Evolutionary conservation across 2,113 vertebrate genomes (phyloP), one percentile per base, ranked within the genome.

Genomic region (Heteronetta atricapilla): DNA sequence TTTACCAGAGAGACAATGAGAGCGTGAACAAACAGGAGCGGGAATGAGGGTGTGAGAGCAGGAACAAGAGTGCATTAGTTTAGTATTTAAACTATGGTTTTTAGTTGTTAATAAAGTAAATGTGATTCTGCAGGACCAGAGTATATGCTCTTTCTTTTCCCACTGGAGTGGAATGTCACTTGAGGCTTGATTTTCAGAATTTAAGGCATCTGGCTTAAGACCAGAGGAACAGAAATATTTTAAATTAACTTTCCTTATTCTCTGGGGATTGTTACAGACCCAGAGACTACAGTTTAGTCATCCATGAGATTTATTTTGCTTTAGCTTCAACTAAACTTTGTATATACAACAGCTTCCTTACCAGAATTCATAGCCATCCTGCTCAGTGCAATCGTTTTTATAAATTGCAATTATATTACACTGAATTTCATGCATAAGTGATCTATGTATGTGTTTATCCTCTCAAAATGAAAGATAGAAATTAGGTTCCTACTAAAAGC

Each of bases 171-270:
- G 92, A 95, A 97, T 96, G 96, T 93, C 95, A 96, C 66, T 96
- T 62, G 70, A 95, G 91, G 82, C 82, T 94, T 96, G 81, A 93
- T 88, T 96, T 95, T 82, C 89, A 97, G 94, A 98, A 97, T 97
- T 96, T 95, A 97, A 96, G 82, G 85, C 95, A 97, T 96, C 91
- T 98, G 97, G 97, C 94, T 88, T 76, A 88, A 60, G 81, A 95
- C 94, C 97, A 97, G 90, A 92, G 93, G 88, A 97, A 97, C 85
- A 96, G 95, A 97, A 97, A 96, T 96, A 97, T 90, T 96, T 97
- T 88, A 97, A 96, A 96, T 95, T 91, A 95, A 93, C 95, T 97
- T 96, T 93, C 75, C 93, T 92, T 88, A 96, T 87, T 86, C 97
- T 93, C 97, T 92, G 75, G 97, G 93, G 97, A 96, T 74, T 86